Evolutionary conservation across 2,888 invertebrate species (phyloP).

Genomic region (Tromatobia lineatoria): DNA sequence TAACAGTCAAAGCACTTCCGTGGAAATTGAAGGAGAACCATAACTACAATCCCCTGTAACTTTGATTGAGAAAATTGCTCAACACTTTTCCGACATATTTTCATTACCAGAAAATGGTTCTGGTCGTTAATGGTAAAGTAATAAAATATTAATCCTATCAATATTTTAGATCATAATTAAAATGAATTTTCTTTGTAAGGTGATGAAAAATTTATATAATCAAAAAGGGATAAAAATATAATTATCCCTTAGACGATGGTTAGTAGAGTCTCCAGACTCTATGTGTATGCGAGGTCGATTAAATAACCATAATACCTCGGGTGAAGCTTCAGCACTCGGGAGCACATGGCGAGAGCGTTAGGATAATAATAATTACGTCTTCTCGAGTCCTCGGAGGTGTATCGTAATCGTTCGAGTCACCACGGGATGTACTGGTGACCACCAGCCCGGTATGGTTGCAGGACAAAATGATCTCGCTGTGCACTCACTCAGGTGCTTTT

Average conservation of each 20-base stretch:
- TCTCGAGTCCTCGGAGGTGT: slow-evolving; percentile 72
- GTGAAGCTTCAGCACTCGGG: slow-evolving; percentile 30
- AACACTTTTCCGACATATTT: too few species aligned
- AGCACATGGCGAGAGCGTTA: slow-evolving; percentile 69
- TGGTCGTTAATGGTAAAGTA: too few species aligned
- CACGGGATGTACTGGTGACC: slow-evolving; percentile 76
- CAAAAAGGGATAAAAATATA: background rate
- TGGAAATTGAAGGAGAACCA: too few species aligned
- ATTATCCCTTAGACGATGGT: background rate
- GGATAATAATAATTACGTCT: slow-evolving; percentile 77
- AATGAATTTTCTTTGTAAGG: background rate
- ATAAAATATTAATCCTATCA: too few species aligned
- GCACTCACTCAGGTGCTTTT: slow-evolving; percentile 69
- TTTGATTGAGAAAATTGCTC: too few species aligned
- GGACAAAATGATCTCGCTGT: slow-evolving; percentile 71
- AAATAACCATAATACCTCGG: slow-evolving; percentile 13
- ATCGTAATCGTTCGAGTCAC: slow-evolving; percentile 77
- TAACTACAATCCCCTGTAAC: too few species aligned
- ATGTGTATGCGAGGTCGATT: slow-evolving; percentile 19
- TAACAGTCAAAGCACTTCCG: too few species aligned
- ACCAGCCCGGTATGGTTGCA: slow-evolving; percentile 72
- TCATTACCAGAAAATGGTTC: too few species aligned
- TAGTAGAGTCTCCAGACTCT: background rate
- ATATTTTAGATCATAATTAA: too few species aligned
- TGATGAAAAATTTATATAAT: background rate